These are phyloP conservation scores for Lepus oiostolus DNA, from an alignment of 2,797 vertebrate species.

Conservation along the genomic window DNA sequence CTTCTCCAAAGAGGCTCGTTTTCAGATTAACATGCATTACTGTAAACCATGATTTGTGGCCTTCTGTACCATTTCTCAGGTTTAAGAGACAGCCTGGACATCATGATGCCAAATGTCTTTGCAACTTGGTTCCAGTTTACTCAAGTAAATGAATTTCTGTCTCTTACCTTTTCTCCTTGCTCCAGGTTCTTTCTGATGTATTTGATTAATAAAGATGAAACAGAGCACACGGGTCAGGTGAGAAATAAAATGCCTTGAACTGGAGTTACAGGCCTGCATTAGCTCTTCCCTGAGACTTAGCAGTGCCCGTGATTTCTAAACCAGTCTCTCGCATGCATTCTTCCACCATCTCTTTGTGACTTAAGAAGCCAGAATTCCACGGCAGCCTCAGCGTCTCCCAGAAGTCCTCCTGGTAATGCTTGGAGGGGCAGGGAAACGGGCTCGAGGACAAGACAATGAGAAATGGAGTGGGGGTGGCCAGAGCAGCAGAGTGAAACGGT, in stretches of 20 bases:
- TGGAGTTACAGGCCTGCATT: not conserved
- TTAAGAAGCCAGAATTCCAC: not conserved
- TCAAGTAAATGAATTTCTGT: not conserved
- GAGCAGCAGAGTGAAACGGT: not conserved
- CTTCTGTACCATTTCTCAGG: not conserved
- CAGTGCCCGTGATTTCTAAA: accelerated
- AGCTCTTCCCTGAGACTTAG: not conserved
- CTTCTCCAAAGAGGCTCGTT: not conserved
- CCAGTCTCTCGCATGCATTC: not conserved
- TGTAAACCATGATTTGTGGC: not conserved
- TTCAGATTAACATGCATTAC: not conserved
- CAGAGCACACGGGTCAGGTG: constrained; percentile 98
- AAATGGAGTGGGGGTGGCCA: not conserved
- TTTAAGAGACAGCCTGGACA: not conserved
- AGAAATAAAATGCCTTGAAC: not conserved
- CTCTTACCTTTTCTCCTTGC: constrained; percentile 52
- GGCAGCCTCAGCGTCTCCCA: not conserved
- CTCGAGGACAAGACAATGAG: not conserved
- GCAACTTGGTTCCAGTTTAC: not conserved
- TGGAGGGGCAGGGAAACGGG: constrained; percentile 7
- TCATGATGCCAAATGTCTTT: not conserved
- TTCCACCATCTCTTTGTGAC: not conserved
- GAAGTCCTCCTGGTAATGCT: not conserved
- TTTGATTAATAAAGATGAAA: constrained; percentile 99
- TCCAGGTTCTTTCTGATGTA: constrained; percentile 99